Base-by-base conservation (phyloP, 1,140 invertebrate genomes). In the Drosophila takahashii region DNA sequence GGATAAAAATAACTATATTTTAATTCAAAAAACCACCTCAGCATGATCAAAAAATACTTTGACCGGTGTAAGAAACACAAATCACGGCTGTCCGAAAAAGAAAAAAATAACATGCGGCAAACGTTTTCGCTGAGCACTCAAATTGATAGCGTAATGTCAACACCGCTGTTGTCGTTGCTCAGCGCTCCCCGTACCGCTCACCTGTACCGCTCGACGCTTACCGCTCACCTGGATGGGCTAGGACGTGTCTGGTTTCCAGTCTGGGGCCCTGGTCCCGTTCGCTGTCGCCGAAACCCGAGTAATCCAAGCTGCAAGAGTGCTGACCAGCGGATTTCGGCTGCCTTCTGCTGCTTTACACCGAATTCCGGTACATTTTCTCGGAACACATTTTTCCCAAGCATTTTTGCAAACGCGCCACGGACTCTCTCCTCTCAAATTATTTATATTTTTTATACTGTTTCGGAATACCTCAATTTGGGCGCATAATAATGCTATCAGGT, bases 281-380 rank as follows among this genome's bases (percentile, higher is more conserved):
- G 57, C 70, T 79, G 67, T 77, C 79, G 67, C 66, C 78, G 79
- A 64, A 81, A 81, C 39, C 60, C 42, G 79, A 81, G 15, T 11
- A 44, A 22, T 18, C 41, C 41, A 8, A 32, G 29, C 41, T 5
- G 4, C 10, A 37, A 22, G 66, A 58, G 18, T 62, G 74, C 69
- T 78, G 51, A 51, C 59, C 59, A 61, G 42, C 58, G 58, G 34
- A 60, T 57, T 67, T 74, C 22, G 58, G 62, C 56, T 75, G 62
- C 51, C 70, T 73, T 50, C 58, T 79, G 67, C 57, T 83, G 79
- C 77, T 84, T 83, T 86, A 76, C 86, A 86, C 73, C 77, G 76
- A 90, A 90, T 90, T 90, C 87, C 87, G 87, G 87, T 86, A 86
- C 79, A 86, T 90, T 90, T 90, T 90, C 87, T 85, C 79, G 86